Conservation (phyloP, 2,888 invertebrate species). For the Meiosimyza decipiens region DNA sequence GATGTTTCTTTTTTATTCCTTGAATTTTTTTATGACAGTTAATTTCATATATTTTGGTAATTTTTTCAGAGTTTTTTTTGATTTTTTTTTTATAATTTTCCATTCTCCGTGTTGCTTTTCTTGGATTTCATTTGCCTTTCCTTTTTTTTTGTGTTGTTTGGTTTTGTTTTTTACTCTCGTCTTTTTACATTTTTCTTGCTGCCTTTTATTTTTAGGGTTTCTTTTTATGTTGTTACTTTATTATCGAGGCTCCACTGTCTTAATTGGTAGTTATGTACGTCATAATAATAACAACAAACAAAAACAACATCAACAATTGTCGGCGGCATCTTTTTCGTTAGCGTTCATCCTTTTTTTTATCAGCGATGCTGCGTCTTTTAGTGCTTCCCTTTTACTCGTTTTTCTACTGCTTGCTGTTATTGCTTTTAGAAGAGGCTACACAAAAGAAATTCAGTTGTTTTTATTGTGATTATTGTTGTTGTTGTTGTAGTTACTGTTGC, state of each 20-base stretch:
- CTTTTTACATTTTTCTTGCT: neutral
- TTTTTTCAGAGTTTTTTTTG: neutral
- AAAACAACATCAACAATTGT: neutral
- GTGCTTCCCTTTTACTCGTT: neutral
- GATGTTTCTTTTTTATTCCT: neutral
- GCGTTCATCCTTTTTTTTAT: conserved; percentile 4
- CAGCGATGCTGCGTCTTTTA: neutral
- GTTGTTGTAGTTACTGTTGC: neutral
- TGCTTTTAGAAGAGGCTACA: neutral
- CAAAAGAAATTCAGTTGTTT: neutral
- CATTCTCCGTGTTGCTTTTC: neutral
- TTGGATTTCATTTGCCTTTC: neutral
- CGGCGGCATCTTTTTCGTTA: conserved; percentile 2
- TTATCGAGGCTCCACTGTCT: conserved; percentile 12
- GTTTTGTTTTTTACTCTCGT: neutral
- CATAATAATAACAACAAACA: neutral
- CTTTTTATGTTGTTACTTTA: neutral
- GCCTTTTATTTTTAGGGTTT: neutral
- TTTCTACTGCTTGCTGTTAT: neutral
- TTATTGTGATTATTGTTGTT: conserved; percentile 6
- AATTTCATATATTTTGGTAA: neutral
- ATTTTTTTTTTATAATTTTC: neutral
- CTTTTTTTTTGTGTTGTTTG: neutral
- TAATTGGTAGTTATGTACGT: conserved; percentile 26
- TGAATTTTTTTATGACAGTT: neutral